Evolutionary conservation across 2,888 invertebrate genomes (phyloP), one percentile per base, ranked within the genome.

Genomic region (Sipha maydis): DNA sequence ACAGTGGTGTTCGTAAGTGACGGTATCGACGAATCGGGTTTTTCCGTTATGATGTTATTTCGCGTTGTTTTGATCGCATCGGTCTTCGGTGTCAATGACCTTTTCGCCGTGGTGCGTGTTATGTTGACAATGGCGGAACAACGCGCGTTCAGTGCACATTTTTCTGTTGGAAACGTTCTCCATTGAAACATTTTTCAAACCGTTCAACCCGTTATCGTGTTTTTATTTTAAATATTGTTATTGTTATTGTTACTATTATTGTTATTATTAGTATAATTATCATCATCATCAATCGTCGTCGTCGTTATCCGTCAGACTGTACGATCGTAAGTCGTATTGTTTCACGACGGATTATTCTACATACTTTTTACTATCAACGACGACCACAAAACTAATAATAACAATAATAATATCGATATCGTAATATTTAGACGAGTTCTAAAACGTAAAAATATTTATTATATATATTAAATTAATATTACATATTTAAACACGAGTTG

Each of bases 41-140:
- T 86, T 88, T 88, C 86, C 86, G 86, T 88, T 88, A 86, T 86
- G 79, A 79, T 79, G 79, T 80, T 86, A 80, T 86, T 88, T 75
- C 80, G 86, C 79, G 86, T 75, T 88, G 86, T 88, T 88, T 88
- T 88, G 86, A 88, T 88, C 79, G 86, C 80, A n/a, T 80, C 73
- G 79, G 80, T 41, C 61, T 41, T 31, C 77, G 80, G 86, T 88
- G 86, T 88, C 86, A 88, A 82, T 88, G 86, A 88, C 86, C 86
- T 88, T 88, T 88, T 80, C 73, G 73, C 73, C 80, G 86, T 25
- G 80, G 80, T 80, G 80, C 86, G 86, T 88, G 80, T 85, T 78
- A 61, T 85, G 85, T 88, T 79, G 86, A 88, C 79, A 88, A 88
- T 88, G 86, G 80, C 86, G 80, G 80, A 88, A 75, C 86, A 31